Conservation (phyloP, 2,888 invertebrate species). For the Limnephilus rhombicus region DNA sequence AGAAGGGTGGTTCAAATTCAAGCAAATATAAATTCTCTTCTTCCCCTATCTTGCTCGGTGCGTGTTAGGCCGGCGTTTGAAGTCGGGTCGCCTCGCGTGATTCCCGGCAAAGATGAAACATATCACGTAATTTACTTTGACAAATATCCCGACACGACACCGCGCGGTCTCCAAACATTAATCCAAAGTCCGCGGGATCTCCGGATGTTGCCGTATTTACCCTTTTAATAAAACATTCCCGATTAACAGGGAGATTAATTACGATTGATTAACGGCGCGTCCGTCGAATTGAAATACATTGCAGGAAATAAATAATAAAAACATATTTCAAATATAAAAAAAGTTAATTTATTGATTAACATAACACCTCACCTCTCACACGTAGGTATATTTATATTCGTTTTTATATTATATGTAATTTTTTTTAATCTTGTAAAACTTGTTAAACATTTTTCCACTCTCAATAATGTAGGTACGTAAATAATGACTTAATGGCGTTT, state of each 20-base stretch:
- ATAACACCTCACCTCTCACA: background rate
- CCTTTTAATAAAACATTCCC: slow-evolving; percentile 24
- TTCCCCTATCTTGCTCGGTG: slow-evolving; percentile 31
- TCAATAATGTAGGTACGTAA: background rate
- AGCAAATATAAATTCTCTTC: slow-evolving; percentile 12
- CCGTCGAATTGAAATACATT: background rate
- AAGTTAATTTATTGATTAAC: slow-evolving; percentile 9
- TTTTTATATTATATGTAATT: background rate
- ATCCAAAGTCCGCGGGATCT: slow-evolving; percentile 55
- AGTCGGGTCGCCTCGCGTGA: slow-evolving; percentile 16
- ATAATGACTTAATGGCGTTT: background rate
- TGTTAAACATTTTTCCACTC: background rate
- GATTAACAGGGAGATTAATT: slow-evolving; percentile 52
- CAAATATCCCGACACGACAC: slow-evolving; percentile 60
- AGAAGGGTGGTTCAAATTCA: slow-evolving; percentile 9
- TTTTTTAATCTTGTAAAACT: background rate
- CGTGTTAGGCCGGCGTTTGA: slow-evolving; percentile 23
- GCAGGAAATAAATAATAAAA: background rate
- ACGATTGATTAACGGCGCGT: slow-evolving; percentile 53
- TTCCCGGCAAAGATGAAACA: slow-evolving; percentile 62
- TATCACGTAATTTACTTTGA: slow-evolving; percentile 65
- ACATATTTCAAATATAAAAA: background rate
- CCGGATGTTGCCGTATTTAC: slow-evolving; percentile 39
- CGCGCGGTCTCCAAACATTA: background rate
- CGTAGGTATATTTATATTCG: background rate